Evolutionary conservation across 2,113 vertebrate species (phyloP), one percentile per base, ranked within the genome.

Genomic region (Pollachius pollachius): DNA sequence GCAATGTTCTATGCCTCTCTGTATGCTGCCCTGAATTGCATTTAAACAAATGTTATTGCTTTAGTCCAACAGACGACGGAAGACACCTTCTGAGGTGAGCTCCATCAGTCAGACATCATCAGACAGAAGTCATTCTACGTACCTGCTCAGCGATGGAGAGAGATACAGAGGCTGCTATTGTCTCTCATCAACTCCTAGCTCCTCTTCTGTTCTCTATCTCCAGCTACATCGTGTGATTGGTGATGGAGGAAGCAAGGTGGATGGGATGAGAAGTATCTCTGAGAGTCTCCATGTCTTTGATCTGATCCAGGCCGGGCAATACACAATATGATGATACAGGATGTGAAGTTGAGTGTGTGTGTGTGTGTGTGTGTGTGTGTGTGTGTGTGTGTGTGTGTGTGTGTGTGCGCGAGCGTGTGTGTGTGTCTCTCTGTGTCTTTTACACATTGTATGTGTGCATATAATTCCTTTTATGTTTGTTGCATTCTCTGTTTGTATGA

Each of bases 281-380:
- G 58, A 21, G n/a, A 56, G 52, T 16, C 30, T 17, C 19, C 52
- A 25, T 17, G 65, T 65, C 16, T 68, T 57, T 19, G 57, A 72
- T 66, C 16, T 15, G 62, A 57, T 64, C 52, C 0, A 68, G 68
- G 23, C 65, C 68, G 41, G 62, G 9, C 58, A 61, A 19, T 37
- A 23, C 27, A 71, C 34, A 70, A 6, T 48, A 48, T 13, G 41
- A 9, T 48, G 41, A 48, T 48, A 48, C 18, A n/a, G 1, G 15
- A 57, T 57, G 54, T 15, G n/a, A 9, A 7, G 52, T 18, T 16
- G n/a, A 13, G 48, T 76, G 69, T 25, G 8, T 72, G 68, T 69
- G 61, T 64, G 66, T 67, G 70, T 37, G 19, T 65, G 25, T n/a
- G 18, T 74, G 68, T 63, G 25, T 54, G 74, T 63, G 17, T 71